Conservation (phyloP, 2,113 vertebrate genomes). For the Rhinolophus sinicus region DNA sequence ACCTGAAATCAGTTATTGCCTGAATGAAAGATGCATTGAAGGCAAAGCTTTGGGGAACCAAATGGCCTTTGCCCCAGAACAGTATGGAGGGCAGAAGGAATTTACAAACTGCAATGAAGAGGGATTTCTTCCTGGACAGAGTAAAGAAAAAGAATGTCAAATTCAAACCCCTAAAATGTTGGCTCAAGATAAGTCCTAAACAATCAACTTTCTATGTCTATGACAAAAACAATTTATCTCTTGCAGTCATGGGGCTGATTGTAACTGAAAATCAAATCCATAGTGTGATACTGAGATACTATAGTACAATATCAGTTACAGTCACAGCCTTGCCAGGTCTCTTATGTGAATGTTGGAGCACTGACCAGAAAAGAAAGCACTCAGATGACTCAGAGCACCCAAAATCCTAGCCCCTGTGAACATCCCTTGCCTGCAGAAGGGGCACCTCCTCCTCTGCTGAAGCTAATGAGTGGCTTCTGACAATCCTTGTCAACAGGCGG, state of each 20-base stretch:
- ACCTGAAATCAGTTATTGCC: background rate
- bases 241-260: background rate
- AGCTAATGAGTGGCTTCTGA: background rate
- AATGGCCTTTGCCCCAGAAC: background rate
- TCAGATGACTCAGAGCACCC: background rate
- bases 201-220: background rate
- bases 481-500: background rate
- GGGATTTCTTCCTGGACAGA: background rate
- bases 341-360: background rate
- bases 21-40: background rate
- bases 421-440: background rate
- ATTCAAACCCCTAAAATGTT: background rate
- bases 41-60: background rate
- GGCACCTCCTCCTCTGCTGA: background rate
- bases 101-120: background rate
- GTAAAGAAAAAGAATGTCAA: background rate
- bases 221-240: slow-evolving; percentile 19
- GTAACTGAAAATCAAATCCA: slow-evolving; percentile 27
- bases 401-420: background rate
- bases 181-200: background rate
- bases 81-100: background rate
- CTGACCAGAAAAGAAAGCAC: background rate
- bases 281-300: background rate
- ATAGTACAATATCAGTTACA: background rate
- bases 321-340: background rate